These are phyloP conservation scores for Diabrotica undecimpunctata DNA, from an alignment of 1,140 invertebrate genomes.

Conservation along the genomic window DNA sequence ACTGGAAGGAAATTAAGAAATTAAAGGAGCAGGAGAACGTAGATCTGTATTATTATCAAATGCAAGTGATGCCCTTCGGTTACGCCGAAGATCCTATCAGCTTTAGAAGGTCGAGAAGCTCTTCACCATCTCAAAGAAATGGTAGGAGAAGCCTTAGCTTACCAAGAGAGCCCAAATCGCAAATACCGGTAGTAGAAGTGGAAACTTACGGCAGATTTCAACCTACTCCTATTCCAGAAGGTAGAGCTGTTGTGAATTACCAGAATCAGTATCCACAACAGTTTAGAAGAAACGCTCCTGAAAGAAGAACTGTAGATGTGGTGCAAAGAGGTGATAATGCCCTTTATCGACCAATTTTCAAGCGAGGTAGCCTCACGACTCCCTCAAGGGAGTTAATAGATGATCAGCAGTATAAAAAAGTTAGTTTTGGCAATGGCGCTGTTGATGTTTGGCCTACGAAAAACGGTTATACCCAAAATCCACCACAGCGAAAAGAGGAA, in stretches of 20 bases:
- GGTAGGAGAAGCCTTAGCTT: conserved; percentile 42
- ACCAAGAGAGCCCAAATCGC: conserved; percentile 33
- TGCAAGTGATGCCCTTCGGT: conserved; percentile 35
- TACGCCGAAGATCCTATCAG: conserved; percentile 38
- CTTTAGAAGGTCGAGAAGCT: conserved; percentile 35
- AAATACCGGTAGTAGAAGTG: neutral
- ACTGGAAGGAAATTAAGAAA: conserved; percentile 58
- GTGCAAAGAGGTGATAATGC: conserved; percentile 16
- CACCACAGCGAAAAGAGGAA: conserved; percentile 51
- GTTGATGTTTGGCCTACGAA: conserved; percentile 52
- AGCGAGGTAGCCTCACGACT: conserved; percentile 51
- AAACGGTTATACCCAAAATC: conserved; percentile 53
- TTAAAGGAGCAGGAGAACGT: conserved; percentile 55
- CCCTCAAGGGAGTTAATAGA: conserved; percentile 25
- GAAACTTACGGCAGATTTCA: conserved; percentile 18
- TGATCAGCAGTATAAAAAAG: conserved; percentile 47
- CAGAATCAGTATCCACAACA: conserved; percentile 28
- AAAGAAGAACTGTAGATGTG: conserved; percentile 32
- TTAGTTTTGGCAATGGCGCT: conserved; percentile 51
- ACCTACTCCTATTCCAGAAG: conserved; percentile 36
- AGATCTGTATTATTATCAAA: conserved; percentile 43
- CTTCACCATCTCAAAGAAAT: conserved; percentile 30
- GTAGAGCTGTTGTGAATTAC: conserved; percentile 22
- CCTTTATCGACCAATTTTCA: conserved; percentile 51
- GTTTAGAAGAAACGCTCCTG: conserved; percentile 31